Evolutionary conservation across 2,888 invertebrate species (phyloP).

Genomic region (Chymomyza amoena): DNA sequence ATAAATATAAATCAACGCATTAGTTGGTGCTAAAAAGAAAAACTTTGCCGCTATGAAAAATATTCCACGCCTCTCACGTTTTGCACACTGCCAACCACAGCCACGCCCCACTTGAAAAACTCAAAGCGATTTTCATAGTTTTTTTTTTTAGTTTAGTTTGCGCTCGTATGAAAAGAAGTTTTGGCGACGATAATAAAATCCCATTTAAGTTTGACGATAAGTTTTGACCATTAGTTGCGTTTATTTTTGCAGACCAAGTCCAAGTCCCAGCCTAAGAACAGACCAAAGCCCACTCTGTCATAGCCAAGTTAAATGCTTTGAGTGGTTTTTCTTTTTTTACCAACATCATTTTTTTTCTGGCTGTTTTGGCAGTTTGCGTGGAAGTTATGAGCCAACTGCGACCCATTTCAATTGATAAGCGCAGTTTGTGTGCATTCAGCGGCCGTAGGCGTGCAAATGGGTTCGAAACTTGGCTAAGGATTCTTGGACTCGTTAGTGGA

Average conservation of each 20-base stretch:
- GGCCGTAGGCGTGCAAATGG: conserved; percentile 53
- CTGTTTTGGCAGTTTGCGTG: conserved; percentile 12
- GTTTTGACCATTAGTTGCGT: conserved; percentile 64
- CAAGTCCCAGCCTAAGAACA: no score
- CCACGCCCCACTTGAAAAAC: conserved; percentile 15
- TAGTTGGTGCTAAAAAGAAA: conserved; percentile 38
- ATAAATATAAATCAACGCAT: conserved; percentile 56
- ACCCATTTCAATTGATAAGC: conserved; percentile 36
- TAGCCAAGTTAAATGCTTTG: conserved; percentile 63
- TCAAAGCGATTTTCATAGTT: conserved; percentile 13
- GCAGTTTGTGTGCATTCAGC: conserved; percentile 25
- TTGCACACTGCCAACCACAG: neutral
- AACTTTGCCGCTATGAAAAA: conserved; percentile 28
- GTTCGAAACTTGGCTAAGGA: conserved; percentile 54
- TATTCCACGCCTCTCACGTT: conserved; percentile 39
- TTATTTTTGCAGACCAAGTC: conserved; percentile 1
- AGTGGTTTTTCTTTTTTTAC: conserved; percentile 41
- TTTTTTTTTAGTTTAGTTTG: conserved; percentile 11
- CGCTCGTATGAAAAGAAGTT: conserved; percentile 58
- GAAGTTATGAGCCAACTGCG: conserved; percentile 7
- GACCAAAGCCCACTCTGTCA: conserved; percentile 39
- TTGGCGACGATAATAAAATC: conserved; percentile 70
- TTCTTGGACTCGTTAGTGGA: neutral
- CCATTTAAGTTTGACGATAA: conserved; percentile 72
- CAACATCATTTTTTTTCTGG: neutral